Conservation (phyloP, 2,888 invertebrate genomes). For the Endomychus coccineus region DNA sequence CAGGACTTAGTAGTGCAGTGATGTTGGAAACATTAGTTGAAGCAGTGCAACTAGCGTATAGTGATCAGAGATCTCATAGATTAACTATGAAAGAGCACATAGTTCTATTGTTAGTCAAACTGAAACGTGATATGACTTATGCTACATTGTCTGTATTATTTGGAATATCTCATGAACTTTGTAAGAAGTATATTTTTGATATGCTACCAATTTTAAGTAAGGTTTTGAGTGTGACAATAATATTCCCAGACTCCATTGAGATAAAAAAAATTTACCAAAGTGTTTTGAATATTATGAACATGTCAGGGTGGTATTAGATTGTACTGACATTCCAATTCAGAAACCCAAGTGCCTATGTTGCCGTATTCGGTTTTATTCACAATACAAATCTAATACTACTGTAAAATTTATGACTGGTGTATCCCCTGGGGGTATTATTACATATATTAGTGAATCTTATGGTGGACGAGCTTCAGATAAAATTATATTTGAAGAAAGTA, state of each 20-base stretch:
- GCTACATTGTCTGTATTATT: conserved; percentile 13
- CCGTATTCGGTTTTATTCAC: background rate
- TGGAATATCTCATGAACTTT: conserved; percentile 12
- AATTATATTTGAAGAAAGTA: conserved; percentile 21
- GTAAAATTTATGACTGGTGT: conserved; percentile 3
- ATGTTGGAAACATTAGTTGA: no score
- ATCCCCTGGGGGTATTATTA: conserved; percentile 20
- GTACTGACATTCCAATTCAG: conserved; percentile 12
- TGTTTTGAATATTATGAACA: conserved; percentile 12
- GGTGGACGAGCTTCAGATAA: conserved; percentile 23
- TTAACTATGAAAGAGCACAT: no score
- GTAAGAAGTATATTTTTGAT: conserved; percentile 11
- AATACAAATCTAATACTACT: conserved; percentile 1
- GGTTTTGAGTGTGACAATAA: conserved; percentile 10
- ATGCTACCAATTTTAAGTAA: conserved; percentile 12
- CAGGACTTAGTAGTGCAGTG: no score
- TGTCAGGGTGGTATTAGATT: conserved; percentile 4
- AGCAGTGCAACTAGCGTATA: no score
- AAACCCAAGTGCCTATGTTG: conserved; percentile 11
- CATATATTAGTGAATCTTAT: conserved; percentile 20
- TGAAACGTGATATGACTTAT: conserved; percentile 16
- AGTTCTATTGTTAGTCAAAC: conserved; percentile 14
- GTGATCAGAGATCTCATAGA: no score
- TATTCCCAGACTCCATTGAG: conserved; percentile 3
- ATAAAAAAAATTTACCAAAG: conserved; percentile 9